A percentile compares a stretch with the other conserved stretches of the same genome.
phyloP scores from a whole-genome alignment of 2,797 vertebrate species.

The Lutjanus argentimaculatus region DNA sequence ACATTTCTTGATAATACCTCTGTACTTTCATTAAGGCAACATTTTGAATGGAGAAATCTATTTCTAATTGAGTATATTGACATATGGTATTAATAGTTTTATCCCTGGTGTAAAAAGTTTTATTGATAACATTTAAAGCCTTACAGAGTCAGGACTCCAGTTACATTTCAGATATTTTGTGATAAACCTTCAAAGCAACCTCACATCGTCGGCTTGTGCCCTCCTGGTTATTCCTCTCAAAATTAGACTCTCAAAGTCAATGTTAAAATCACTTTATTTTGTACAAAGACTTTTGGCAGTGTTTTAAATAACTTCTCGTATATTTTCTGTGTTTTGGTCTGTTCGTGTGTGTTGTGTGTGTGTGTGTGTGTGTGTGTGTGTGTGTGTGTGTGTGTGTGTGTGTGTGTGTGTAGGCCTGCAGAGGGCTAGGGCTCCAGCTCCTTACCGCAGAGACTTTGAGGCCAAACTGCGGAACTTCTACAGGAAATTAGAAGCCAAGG shows the following conservation, averaged over 20 bases:
- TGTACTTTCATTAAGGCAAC: neutral
- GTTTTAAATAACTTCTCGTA: neutral
- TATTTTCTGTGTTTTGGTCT: neutral
- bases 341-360: neutral
- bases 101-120: too few relatives aligned
- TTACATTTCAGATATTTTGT: neutral
- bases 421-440: conserved; percentile 95
- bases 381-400: conserved; percentile 34
- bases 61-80: neutral
- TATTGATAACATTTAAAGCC: neutral
- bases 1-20: neutral
- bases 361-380: conserved; percentile 18
- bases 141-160: neutral
- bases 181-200: neutral
- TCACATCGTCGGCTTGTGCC: neutral
- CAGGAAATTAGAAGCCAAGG: conserved; percentile 97
- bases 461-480: conserved; percentile 99
- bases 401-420: conserved; percentile 81
- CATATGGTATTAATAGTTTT: too few relatives aligned
- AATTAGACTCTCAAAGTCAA: too few relatives aligned
- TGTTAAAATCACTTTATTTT: neutral
- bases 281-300: neutral
- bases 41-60: neutral
- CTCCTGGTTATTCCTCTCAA: neutral
- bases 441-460: conserved; percentile 98